Percentiles rank a stretch among this genome's conserved stretches.
phyloP scores from a whole-genome alignment of 2,113 vertebrate species.

The Nannospalax galili region DNA sequence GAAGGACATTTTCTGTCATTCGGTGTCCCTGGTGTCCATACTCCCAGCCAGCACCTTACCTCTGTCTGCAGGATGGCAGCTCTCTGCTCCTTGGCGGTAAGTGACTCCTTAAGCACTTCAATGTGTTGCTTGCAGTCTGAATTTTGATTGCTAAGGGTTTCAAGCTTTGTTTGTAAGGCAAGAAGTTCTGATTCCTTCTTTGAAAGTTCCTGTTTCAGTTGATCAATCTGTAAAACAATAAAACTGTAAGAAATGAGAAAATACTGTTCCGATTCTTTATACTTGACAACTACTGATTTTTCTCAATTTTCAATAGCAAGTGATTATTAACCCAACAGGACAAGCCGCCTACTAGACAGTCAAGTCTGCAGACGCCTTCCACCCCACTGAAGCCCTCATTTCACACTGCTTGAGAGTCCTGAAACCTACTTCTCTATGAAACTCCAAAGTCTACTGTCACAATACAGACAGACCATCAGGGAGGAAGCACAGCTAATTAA shows the following conservation, averaged over 20 bases:
- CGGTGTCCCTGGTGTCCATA: constrained; percentile 28
- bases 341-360: neutral
- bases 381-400: neutral
- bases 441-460: neutral
- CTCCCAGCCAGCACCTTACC: constrained; percentile 85
- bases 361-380: neutral
- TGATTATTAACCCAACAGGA: neutral
- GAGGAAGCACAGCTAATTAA: neutral
- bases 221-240: constrained; percentile 92
- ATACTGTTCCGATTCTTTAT: neutral
- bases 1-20: constrained; percentile 43
- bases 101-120: constrained; percentile 99
- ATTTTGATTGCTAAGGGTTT: constrained; percentile 99
- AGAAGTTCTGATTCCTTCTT: constrained; percentile 99
- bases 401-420: neutral
- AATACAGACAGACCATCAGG: neutral
- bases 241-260: constrained; percentile 53
- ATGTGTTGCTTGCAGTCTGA: constrained; percentile 99
- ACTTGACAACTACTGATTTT: neutral
- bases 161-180: constrained; percentile 99
- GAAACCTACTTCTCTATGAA: neutral
- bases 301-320: neutral
- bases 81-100: constrained; percentile 99
- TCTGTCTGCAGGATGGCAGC: constrained; percentile 99
- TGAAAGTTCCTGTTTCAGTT: constrained; percentile 98